Percentiles rank a stretch among this genome's conserved stretches.
Evolutionary conservation across 2,888 invertebrate species (phyloP).

Genomic region (Caenorhabditis virilis): DNA sequence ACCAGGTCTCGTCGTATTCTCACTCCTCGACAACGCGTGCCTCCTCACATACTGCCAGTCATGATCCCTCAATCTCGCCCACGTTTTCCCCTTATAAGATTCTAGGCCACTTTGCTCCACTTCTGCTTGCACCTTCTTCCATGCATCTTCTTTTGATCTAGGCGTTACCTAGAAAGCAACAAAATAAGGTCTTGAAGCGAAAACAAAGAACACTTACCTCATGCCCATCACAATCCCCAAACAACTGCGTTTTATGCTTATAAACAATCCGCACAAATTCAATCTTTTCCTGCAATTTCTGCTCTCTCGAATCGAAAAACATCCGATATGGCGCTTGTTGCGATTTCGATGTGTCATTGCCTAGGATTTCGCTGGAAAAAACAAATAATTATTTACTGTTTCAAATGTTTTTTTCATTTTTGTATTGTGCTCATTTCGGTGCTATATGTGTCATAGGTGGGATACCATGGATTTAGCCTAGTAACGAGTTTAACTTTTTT

Average conservation of each 20-base stretch:
- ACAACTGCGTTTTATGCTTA: constrained; percentile 38
- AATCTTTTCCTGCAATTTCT: constrained; percentile 41
- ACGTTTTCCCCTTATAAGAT: constrained; percentile 39
- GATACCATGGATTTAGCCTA: too few relatives aligned
- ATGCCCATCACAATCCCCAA: constrained; percentile 42
- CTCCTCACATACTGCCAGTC: constrained; percentile 52
- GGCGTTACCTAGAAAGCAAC: constrained; percentile 28
- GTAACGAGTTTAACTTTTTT: too few relatives aligned
- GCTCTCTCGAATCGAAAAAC: constrained; percentile 35
- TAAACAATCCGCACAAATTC: constrained; percentile 39
- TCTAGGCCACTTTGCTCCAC: constrained; percentile 29
- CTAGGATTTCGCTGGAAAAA: too few relatives aligned
- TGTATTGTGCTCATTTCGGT: too few relatives aligned
- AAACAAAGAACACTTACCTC: constrained; percentile 13
- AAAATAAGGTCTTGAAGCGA: not conserved
- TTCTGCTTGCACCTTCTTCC: constrained; percentile 40
- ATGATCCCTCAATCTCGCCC: constrained; percentile 44
- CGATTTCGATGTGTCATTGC: too few relatives aligned
- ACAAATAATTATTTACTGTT: too few relatives aligned
- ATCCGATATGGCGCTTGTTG: constrained; percentile 17
- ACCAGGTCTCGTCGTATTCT: constrained; percentile 26
- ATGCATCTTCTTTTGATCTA: constrained; percentile 42
- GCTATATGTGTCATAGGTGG: too few relatives aligned
- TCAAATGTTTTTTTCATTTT: too few relatives aligned
- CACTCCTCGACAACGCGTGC: constrained; percentile 43